A percentile compares a stretch with the other conserved stretches of the same genome.
Evolutionary conservation across 2,797 vertebrate genomes (phyloP).

Genomic region (Bryconaethiops microstoma): DNA sequence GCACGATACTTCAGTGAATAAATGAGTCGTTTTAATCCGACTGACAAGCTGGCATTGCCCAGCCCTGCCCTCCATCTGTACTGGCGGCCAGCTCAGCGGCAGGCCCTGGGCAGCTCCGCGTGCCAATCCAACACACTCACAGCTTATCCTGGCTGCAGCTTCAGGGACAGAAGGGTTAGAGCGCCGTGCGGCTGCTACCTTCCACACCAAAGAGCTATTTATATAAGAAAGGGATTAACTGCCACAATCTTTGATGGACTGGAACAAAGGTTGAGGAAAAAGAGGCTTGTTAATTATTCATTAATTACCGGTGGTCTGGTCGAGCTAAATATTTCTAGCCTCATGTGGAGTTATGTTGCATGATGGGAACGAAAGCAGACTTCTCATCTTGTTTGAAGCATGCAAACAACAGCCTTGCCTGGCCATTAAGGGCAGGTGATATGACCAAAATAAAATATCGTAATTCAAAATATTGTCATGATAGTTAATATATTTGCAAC

Average conservation of each 20-base stretch:
- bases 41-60: constrained; percentile 99
- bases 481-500: too few relatives aligned
- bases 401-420: neutral
- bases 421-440: neutral
- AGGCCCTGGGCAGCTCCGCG: constrained; percentile 89
- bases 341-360: constrained; percentile 32
- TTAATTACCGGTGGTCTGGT: constrained; percentile 50
- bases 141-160: constrained; percentile 85
- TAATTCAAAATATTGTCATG: neutral
- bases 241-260: constrained; percentile 80
- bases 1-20: constrained; percentile 98
- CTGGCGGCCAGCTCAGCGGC: constrained; percentile 92
- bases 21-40: constrained; percentile 99
- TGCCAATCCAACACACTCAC: constrained; percentile 86
- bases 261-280: constrained; percentile 71
- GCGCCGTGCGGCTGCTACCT: constrained; percentile 80
- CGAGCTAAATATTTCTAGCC: constrained; percentile 39
- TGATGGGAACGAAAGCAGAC: neutral
- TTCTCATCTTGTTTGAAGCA: neutral
- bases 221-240: constrained; percentile 88
- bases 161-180: constrained; percentile 87
- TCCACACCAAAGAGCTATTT: constrained; percentile 85
- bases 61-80: constrained; percentile 99
- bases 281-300: constrained; percentile 57
- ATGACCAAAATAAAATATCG: neutral